Evolutionary conservation across 2,797 vertebrate genomes (phyloP).

Genomic region (Gouania willdenowi): DNA sequence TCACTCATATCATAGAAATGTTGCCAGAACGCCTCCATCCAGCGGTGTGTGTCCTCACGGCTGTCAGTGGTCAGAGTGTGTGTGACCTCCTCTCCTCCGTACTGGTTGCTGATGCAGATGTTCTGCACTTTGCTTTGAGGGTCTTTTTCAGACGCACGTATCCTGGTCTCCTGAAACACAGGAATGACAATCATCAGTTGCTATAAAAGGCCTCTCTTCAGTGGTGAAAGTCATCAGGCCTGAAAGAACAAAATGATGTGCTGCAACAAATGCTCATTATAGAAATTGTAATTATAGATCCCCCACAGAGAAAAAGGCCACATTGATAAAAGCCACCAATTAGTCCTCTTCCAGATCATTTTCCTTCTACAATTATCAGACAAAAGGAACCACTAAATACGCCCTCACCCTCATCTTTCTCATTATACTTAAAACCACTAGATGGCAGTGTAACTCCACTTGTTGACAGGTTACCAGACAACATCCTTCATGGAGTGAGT

Average conservation of each 20-base stretch:
- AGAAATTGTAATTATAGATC: constrained; percentile 15
- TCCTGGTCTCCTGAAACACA: constrained; percentile 83
- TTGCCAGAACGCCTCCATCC: constrained; percentile 95
- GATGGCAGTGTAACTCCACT: constrained; percentile 57
- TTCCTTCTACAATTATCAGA: constrained; percentile 45
- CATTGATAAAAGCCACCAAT: constrained; percentile 43
- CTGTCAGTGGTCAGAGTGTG: constrained; percentile 82
- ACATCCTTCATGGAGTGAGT: too few species aligned
- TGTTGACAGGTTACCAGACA: neutral
- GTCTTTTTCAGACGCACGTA: constrained; percentile 83
- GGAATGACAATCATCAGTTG: constrained; percentile 1
- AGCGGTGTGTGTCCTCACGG: constrained; percentile 81
- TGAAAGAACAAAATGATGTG: constrained; percentile 28
- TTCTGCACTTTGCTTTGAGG: constrained; percentile 76
- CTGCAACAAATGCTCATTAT: constrained; percentile 38
- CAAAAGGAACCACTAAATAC: constrained; percentile 37
- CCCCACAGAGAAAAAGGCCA: constrained; percentile 30
- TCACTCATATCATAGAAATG: constrained; percentile 95
- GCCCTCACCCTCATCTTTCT: constrained; percentile 22
- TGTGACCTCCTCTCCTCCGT: constrained; percentile 85
- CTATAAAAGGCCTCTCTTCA: constrained; percentile 13
- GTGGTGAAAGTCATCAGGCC: constrained; percentile 11
- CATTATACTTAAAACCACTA: constrained; percentile 33
- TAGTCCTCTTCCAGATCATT: constrained; percentile 43
- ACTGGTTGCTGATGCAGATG: constrained; percentile 86